Evolutionary conservation across 2,113 vertebrate genomes (phyloP), one percentile per base, ranked within the genome.

Genomic region (Prietella phreatophila): DNA sequence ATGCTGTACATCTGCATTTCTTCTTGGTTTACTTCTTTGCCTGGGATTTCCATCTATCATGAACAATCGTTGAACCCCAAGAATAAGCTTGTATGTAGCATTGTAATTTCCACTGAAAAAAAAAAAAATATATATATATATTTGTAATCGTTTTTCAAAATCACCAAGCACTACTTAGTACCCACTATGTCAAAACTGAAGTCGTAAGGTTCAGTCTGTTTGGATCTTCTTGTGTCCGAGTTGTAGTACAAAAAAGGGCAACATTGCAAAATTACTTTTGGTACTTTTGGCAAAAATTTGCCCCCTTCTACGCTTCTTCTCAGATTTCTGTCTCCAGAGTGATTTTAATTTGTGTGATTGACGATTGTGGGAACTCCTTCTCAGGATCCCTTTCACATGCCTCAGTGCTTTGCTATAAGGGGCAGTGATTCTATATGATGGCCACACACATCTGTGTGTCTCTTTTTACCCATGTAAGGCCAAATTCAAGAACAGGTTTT

Each of bases 241-340:
- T 36, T 30, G 13, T 60, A 47, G 42, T 85, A 4, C 58, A 17
- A 75, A 60, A 76, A 85, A 75, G 9, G 17, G 30, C 67, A 30
- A 71, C 5, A 55, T 69, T 87, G 2, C 82, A 87, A 81, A 75
- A 50, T 17, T 30, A 56, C 50, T 82, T 27, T 89, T 53, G 84
- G 71, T 87, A 82, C 73, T 82, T 87, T 84, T 25, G 55, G 67
- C 65, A 85, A 87, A 87, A 30, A 69, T 73, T 61, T 79, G 85
- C 58, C 87, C 75, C 89, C 25, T 75, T 83, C 81, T 9, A 58
- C 71, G 30, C 80, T 86, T 53, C 86, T 83, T 42, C 90, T 91
- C 83, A 87, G 88, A 87, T 89, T 87, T 89, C 71, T 85, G 80
- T 89, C 71, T 87, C 69, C 79, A 73, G 69, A 86, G 58, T 47